Evolutionary conservation across 1,140 invertebrate species (phyloP), one percentile per base, ranked within the genome.

Genomic region (Orius insidiosus): DNA sequence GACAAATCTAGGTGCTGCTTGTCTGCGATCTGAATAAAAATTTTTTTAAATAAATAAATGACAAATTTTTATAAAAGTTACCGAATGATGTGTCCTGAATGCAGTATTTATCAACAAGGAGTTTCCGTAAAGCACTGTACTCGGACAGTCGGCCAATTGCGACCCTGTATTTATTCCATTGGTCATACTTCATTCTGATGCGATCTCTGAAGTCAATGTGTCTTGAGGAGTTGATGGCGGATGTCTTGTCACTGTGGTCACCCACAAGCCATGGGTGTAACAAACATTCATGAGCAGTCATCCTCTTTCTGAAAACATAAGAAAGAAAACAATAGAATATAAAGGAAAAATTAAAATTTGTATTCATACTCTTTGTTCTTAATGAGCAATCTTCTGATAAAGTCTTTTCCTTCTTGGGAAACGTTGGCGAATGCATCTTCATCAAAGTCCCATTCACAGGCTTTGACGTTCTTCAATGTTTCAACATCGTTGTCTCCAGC

Each of bases 401-500:
- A 99, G 67, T 98, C 96, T 69, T 93, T 96, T 52, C 82, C 96
- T 63, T 96, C 87, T 38, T 92, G 85, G 1, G 94, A 98, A 39
- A 98, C 86, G 55, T 81, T 76, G 4, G 77, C 68, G 66, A 96
- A 95, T 13, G 93, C 81, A 60, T 92, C 83, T 59, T 85, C 80
- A 63, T 98, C 90, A 67, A 99, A 98, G 69, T 94, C 88, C 93
- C 93, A 98, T 62, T 98, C 90, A 59, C 93, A 96, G 15, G 85
- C 82, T 63, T 93, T 94, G 1, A 98, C 95, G 63, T 98, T 98
- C 63, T 96, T 94, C 37, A 98, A 63, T 0, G 95, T 98, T 56
- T 98, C 94, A 41, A 97, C 82, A 64, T 98, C 94, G 60, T 95
- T 96, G 60, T 97, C 92, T 18, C 95, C 95, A 55, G 93, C 92